Evolutionary conservation across 2,113 vertebrate species (phyloP), one percentile per base, ranked within the genome.

Genomic region (Lethenteron camtschaticum): DNA sequence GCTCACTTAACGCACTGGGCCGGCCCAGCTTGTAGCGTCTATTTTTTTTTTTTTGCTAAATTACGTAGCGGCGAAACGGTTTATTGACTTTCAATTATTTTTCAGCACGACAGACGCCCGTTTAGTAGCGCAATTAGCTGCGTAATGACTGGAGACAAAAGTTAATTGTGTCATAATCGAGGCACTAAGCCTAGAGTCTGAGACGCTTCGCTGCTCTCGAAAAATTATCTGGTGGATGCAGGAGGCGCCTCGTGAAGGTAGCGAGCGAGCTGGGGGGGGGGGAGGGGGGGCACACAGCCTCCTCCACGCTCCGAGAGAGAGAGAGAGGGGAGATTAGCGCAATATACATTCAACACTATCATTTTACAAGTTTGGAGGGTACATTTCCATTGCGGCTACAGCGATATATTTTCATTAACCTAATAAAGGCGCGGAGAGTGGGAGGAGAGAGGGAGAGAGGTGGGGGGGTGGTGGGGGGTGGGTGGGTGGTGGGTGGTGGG

Each of bases 61-160:
- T 41, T 4, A 41, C 41, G 60, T 10, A 8, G 60, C 10, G 9
- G 60, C 60, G 20, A n/a, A n/a, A 66, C 20, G 60, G 14, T 66
- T 66, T 66, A 66, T 66, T 66, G 60, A 9, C 9, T 66, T 66
- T 20, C 20, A 20, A 66, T 66, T 66, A 66, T 66, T 16, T 20
- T 10, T 10, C 60, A 66, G 60, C 60, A 66, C 60, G 60, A 66
- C 60, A 66, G 60, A 66, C 60, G 60, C 60, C 60, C 60, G 60
- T 66, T 10, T 20, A 16, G 60, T 10, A 20, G 60, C 60, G 20
- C 20, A 66, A 66, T 66, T 66, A 66, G 60, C 60, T 66, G 60
- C 60, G 60, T 66, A 66, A 66, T 66, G 60, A 66, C 60, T 66
- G 60, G 60, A 66, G 60, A 66, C 60, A 66, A 66, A 66, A 66